A percentile compares a stretch with the other conserved stretches of the same genome.
These are phyloP conservation scores for Epinotia demarniana DNA, from an alignment of 2,888 invertebrate genomes.

Conservation along the genomic window DNA sequence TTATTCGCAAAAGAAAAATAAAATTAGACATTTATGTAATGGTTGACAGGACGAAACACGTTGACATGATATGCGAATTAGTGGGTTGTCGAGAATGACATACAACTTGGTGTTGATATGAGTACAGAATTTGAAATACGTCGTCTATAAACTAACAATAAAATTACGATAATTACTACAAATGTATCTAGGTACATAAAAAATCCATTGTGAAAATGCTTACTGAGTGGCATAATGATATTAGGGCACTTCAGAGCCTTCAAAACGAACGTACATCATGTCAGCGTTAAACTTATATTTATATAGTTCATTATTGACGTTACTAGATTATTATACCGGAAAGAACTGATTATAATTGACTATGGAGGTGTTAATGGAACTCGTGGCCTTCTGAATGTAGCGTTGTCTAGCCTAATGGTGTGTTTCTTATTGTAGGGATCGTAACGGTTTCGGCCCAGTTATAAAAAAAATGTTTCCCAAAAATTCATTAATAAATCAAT, in stretches of 20 bases:
- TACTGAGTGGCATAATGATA: not conserved
- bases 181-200: no score
- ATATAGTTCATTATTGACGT: conserved; percentile 3
- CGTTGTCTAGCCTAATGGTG: conserved; percentile 41
- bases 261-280: not conserved
- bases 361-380: conserved; percentile 19
- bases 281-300: not conserved
- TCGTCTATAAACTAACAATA: no score
- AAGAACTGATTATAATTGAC: conserved; percentile 12
- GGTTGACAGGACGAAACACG: conserved; percentile 1
- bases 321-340: not conserved
- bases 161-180: no score
- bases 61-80: conserved; percentile 6
- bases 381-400: conserved; percentile 36
- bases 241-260: not conserved
- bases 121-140: no score
- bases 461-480: not conserved
- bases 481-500: not conserved
- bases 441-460: conserved; percentile 7
- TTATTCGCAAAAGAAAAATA: not conserved
- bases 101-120: no score
- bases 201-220: not conserved
- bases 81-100: not conserved
- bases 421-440: conserved; percentile 23
- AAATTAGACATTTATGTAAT: conserved; percentile 1